Percentiles rank a stretch among this genome's conserved stretches.
These are phyloP conservation scores for Ptilonorhynchus violaceus DNA, from an alignment of 2,113 vertebrate species.

Conservation along the genomic window DNA sequence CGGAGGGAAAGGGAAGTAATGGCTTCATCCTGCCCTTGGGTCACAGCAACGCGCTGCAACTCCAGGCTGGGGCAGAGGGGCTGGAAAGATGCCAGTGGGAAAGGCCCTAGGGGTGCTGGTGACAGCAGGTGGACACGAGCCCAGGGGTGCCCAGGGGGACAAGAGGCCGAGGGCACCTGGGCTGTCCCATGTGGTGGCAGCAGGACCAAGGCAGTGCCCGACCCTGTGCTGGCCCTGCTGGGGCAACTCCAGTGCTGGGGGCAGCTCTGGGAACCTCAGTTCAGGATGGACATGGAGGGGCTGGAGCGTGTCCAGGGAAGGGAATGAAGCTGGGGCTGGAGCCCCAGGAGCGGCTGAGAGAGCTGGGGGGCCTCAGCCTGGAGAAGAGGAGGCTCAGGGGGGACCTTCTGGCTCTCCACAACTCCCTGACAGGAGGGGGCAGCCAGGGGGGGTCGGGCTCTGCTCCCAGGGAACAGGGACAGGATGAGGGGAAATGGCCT, in stretches of 20 bases:
- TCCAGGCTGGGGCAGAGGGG: not conserved
- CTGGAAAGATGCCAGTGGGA: not conserved
- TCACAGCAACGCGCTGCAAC: not conserved
- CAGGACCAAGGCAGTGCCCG: not conserved
- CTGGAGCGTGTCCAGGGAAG: not conserved
- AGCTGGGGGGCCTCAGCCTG: not conserved
- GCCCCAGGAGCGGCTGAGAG: not conserved
- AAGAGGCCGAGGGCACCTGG: not conserved
- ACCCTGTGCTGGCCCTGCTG: not conserved
- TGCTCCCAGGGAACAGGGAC: not conserved
- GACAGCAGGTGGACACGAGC: not conserved
- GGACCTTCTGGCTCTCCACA: not conserved
- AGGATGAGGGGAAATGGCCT: not conserved
- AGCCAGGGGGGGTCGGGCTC: fast-evolving
- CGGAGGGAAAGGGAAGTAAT: not conserved
- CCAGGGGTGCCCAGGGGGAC: not conserved
- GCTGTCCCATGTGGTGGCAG: not conserved
- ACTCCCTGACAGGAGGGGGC: not conserved
- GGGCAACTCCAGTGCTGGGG: not conserved
- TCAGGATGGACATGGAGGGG: not conserved
- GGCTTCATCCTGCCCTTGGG: not conserved
- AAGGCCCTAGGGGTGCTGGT: not conserved
- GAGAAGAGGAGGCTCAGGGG: not conserved
- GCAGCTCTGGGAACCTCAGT: not conserved
- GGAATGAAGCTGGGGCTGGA: not conserved